Evolutionary conservation across 2,888 invertebrate genomes (phyloP), one percentile per base, ranked within the genome.

Genomic region (Bedellia somnulentella): DNA sequence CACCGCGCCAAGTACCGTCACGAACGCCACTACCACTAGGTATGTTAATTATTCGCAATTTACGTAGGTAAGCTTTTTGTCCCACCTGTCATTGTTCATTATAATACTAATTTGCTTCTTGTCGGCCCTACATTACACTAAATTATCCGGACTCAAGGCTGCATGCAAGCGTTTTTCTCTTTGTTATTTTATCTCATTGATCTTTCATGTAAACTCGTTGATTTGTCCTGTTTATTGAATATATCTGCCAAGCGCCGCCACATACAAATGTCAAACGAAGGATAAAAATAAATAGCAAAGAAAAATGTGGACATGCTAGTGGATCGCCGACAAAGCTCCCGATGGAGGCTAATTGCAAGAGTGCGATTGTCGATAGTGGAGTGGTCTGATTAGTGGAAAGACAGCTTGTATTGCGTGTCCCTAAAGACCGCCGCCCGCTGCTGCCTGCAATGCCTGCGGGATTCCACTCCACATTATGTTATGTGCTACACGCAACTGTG

Each of bases 381-480:
- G n/a, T n/a, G n/a, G 44, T 37, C 46, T 49, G 64, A 70, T 68
- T 67, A 70, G 62, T 59, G 44, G 49, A 64, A 67, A 66, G 57
- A 57, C 50, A 47, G 40, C 11, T 62, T 52, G n/a, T n/a, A n/a
- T n/a, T n/a, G 66, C 67, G 63, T 68, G 67, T 47, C 43, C 44
- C 44, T 52, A 45, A 22, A 59, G 58, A 61, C 53, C 39, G 46
- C 52, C 52, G 54, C 37, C 50, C 40, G 40, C 44, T 48, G 49
- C 9, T 5, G 13, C 48, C 42, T 47, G 45, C 46, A 47, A 41
- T 41, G 45, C 44, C 40, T 37, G 42, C 35, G 37, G 35, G 29
- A 30, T 17, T 17, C 15, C 12, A 5, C 13, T 6, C 4, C 25
- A 5, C 8, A 16, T 16, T 29, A 43, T 36, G 37, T 36, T 30